Evolutionary conservation across 2,797 vertebrate species (phyloP).

Genomic region (Cacajao melanocephalus): DNA sequence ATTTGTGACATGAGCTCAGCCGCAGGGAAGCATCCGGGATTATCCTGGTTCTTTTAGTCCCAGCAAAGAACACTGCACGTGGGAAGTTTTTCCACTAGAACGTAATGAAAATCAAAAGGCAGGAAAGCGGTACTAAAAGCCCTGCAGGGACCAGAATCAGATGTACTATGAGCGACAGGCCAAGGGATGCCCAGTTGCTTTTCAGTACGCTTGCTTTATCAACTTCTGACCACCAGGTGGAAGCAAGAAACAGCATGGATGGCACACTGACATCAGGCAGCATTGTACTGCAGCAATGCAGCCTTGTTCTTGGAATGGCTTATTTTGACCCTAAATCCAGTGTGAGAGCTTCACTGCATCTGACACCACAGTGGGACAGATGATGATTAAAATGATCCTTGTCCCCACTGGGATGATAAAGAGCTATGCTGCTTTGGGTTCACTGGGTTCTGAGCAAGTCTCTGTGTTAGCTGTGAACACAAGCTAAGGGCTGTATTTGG

Average conservation of each 20-base stretch:
- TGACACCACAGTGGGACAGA: background rate
- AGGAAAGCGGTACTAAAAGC: slow-evolving; percentile 39
- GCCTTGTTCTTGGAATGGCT: background rate
- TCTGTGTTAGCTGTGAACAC: background rate
- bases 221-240: slow-evolving; percentile 83
- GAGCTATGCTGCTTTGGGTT: slow-evolving; percentile 53
- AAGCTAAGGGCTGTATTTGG: slow-evolving; percentile 11
- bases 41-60: slow-evolving; percentile 51
- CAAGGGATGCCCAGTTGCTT: background rate
- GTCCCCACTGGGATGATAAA: slow-evolving; percentile 48
- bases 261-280: background rate
- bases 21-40: slow-evolving; percentile 71
- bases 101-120: slow-evolving; percentile 61
- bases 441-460: background rate
- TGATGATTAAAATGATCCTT: slow-evolving; percentile 56
- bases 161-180: background rate
- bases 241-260: slow-evolving; percentile 80
- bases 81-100: slow-evolving; percentile 52
- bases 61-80: slow-evolving; percentile 25
- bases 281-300: background rate
- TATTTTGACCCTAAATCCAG: slow-evolving; percentile 53
- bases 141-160: slow-evolving; percentile 1
- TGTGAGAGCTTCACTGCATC: slow-evolving; percentile 67
- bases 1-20: slow-evolving; percentile 66
- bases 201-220: slow-evolving; percentile 60